A percentile compares a stretch with the other conserved stretches of the same genome.
Evolutionary conservation across 2,888 invertebrate genomes (phyloP).

Genomic region (Stenurella melanura): DNA sequence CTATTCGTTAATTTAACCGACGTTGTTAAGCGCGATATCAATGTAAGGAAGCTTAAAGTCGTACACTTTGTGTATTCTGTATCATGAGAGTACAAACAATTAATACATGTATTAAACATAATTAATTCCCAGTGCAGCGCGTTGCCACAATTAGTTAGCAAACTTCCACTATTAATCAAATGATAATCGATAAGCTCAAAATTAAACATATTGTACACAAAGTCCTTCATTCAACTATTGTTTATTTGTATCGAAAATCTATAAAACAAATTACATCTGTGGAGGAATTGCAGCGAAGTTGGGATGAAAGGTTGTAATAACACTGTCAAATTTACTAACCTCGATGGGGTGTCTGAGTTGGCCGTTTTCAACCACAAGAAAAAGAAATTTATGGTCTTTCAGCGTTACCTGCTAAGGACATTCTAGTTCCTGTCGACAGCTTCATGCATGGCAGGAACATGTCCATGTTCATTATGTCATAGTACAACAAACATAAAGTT

Average conservation of each 20-base stretch:
- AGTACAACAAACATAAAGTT: conserved; percentile 52
- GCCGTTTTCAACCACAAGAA: conserved; percentile 33
- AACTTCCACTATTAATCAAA: background rate
- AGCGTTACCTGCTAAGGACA: conserved; percentile 34
- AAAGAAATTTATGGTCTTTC: conserved; percentile 33
- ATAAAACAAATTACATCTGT: conserved; percentile 27
- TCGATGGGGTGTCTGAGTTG: conserved; percentile 22
- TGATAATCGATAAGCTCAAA: background rate
- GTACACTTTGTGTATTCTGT: too few relatives aligned
- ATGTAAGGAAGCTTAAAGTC: too few relatives aligned
- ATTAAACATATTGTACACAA: background rate
- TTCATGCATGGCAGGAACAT: conserved; percentile 50
- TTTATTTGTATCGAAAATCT: conserved; percentile 27
- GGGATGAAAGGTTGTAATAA: conserved; percentile 30
- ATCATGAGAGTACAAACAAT: too few relatives aligned
- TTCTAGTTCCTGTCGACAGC: conserved; percentile 35
- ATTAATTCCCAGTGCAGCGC: too few relatives aligned
- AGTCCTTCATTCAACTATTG: background rate
- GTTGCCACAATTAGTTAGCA: too few relatives aligned
- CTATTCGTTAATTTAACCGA: too few relatives aligned
- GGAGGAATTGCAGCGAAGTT: conserved; percentile 24
- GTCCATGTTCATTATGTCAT: conserved; percentile 51
- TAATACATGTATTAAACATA: too few relatives aligned
- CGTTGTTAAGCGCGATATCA: too few relatives aligned
- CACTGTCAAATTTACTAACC: conserved; percentile 35